A percentile compares a stretch with the other conserved stretches of the same genome.
Evolutionary conservation across 2,113 vertebrate species (phyloP).

Genomic region (Labeo catla): DNA sequence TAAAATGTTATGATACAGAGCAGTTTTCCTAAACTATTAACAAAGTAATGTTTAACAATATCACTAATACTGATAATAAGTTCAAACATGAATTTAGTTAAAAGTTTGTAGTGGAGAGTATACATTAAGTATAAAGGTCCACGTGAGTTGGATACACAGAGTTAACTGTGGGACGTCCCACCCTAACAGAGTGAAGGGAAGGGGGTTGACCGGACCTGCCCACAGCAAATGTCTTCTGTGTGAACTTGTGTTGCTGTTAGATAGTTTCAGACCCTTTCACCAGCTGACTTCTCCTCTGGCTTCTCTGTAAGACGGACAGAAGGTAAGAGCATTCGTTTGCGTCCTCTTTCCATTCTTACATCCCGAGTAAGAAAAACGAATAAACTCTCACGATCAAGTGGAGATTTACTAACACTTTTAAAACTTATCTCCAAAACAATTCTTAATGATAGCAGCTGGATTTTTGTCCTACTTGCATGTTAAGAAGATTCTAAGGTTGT

Average conservation of each 20-base stretch:
- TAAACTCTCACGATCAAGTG: neutral
- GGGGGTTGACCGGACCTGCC: conserved; percentile 77
- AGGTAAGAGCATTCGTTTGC: conserved; percentile 70
- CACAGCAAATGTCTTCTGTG: conserved; percentile 84
- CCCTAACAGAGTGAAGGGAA: conserved; percentile 57
- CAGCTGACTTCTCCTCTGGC: conserved; percentile 75
- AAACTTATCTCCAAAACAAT: neutral
- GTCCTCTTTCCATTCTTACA: neutral
- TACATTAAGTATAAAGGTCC: neutral
- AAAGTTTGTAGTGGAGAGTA: neutral
- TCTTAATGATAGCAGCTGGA: neutral
- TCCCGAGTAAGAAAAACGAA: neutral
- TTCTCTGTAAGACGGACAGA: conserved; percentile 71
- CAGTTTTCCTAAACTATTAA: neutral
- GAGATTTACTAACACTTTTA: neutral
- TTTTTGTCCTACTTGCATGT: neutral
- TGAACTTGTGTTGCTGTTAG: conserved; percentile 77
- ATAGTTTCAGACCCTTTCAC: conserved; percentile 77
- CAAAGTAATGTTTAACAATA: neutral
- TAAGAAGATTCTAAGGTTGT: neutral
- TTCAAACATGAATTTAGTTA: neutral
- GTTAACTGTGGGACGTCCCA: conserved; percentile 64
- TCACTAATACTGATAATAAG: neutral
- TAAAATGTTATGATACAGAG: neutral
- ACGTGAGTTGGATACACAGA: conserved; percentile 62